Percentiles rank a stretch among this genome's conserved stretches.
These are phyloP conservation scores for Acyrthosiphon pisum DNA, from an alignment of 1,140 invertebrate species.

Conservation along the genomic window DNA sequence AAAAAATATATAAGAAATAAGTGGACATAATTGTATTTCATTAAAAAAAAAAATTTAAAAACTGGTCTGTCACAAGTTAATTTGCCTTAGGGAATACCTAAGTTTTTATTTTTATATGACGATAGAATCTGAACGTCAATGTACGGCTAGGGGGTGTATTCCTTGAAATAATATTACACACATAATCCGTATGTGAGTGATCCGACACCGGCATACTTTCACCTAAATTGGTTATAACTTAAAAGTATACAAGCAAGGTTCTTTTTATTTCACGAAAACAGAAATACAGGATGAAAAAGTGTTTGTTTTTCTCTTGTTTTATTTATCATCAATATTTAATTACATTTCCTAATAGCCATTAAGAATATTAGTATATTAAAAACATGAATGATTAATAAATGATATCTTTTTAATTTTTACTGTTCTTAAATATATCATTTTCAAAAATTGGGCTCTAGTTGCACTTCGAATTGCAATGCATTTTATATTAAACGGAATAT, in stretches of 20 bases:
- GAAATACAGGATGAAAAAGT: background rate
- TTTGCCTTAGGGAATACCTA: background rate
- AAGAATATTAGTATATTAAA: background rate
- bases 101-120: background rate
- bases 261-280: background rate
- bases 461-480: too few species aligned
- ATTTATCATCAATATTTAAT: background rate
- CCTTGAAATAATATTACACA: background rate
- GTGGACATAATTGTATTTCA: background rate
- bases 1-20: background rate
- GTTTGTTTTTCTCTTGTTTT: background rate
- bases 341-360: background rate
- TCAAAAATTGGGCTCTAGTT: background rate
- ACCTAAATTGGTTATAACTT: background rate
- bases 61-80: background rate
- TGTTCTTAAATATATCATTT: background rate
- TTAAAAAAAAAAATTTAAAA: slow-evolving; percentile 9
- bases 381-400: background rate
- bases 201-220: slow-evolving; percentile 20
- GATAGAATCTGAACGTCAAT: background rate
- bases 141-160: background rate
- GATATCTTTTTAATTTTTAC: background rate
- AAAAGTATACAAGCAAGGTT: background rate
- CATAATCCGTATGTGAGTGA: background rate
- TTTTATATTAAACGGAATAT: too few species aligned